Evolutionary conservation across 2,888 invertebrate species (phyloP).

Genomic region (Synergus gifuensis): DNA sequence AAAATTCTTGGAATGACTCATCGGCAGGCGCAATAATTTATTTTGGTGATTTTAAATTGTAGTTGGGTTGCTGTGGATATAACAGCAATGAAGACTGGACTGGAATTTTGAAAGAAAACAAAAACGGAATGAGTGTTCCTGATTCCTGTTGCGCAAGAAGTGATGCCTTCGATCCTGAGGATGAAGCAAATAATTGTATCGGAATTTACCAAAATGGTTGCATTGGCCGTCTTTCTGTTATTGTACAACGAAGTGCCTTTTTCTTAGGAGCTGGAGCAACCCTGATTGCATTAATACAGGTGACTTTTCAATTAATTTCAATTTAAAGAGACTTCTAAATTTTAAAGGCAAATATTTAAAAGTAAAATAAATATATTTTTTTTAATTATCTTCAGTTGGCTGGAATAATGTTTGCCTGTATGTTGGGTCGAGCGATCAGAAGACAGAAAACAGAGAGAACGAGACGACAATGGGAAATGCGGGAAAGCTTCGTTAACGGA

Average conservation of each 20-base stretch:
- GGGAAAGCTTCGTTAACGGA: slow-evolving; percentile 80
- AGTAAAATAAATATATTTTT: slow-evolving; percentile 22
- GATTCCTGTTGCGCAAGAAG: slow-evolving; percentile 79
- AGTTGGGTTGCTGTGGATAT: slow-evolving; percentile 78
- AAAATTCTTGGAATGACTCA: slow-evolving; percentile 17
- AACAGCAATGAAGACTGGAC: slow-evolving; percentile 72
- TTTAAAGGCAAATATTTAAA: background rate
- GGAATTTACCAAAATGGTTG: slow-evolving; percentile 79
- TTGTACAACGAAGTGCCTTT: slow-evolving; percentile 86
- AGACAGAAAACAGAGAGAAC: slow-evolving; percentile 86
- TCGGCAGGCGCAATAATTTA: background rate
- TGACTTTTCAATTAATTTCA: slow-evolving; percentile 67
- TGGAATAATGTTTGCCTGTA: slow-evolving; percentile 93
- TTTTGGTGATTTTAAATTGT: slow-evolving; percentile 32
- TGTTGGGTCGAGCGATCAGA: slow-evolving; percentile 91
- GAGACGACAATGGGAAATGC: slow-evolving; percentile 85
- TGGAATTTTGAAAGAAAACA: slow-evolving; percentile 80
- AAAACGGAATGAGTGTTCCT: slow-evolving; percentile 77
- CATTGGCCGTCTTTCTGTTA: slow-evolving; percentile 80
- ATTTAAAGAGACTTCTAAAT: slow-evolving; percentile 5
- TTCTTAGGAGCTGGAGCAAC: slow-evolving; percentile 87
- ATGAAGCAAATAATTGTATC: slow-evolving; percentile 44
- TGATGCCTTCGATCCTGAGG: background rate
- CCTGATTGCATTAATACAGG: slow-evolving; percentile 90
- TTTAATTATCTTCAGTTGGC: slow-evolving; percentile 81